phyloP scores from a whole-genome alignment of 2,113 vertebrate species.

The Pteruthius melanotis region DNA sequence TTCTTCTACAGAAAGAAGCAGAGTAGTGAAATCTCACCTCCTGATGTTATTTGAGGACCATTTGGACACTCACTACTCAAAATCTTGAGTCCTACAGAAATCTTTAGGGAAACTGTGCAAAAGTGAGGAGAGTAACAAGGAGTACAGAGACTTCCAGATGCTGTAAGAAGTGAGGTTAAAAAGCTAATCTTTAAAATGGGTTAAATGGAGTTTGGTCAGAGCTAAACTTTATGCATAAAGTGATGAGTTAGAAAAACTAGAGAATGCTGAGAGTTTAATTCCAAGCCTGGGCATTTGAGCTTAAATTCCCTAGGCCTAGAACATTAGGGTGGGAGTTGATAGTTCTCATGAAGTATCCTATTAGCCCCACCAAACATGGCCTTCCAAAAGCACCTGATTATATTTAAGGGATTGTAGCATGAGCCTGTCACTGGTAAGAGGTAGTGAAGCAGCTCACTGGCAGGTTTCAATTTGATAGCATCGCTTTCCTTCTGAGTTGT shows the following conservation, averaged over 20 bases:
- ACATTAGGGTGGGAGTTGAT: neutral
- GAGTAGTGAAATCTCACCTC: neutral
- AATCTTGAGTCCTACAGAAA: neutral
- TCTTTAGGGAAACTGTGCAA: neutral
- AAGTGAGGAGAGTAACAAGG: neutral
- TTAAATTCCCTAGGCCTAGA: neutral
- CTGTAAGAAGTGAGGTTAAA: neutral
- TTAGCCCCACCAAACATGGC: accelerated
- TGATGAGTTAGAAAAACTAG: neutral
- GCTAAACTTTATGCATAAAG: neutral
- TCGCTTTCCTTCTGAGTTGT: neutral
- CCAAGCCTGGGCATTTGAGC: neutral
- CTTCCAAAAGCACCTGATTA: neutral
- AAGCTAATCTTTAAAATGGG: neutral
- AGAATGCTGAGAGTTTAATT: neutral
- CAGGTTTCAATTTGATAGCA: neutral
- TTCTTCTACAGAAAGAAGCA: neutral
- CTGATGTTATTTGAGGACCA: neutral
- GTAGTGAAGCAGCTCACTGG: neutral
- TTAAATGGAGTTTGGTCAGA: neutral
- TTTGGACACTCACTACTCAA: neutral
- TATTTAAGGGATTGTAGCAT: accelerated
- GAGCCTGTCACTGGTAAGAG: neutral
- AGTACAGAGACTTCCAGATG: neutral
- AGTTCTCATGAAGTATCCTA: neutral